These are phyloP conservation scores for Macropus fuliginosus DNA, from an alignment of 2,797 vertebrate genomes.

Conservation along the genomic window DNA sequence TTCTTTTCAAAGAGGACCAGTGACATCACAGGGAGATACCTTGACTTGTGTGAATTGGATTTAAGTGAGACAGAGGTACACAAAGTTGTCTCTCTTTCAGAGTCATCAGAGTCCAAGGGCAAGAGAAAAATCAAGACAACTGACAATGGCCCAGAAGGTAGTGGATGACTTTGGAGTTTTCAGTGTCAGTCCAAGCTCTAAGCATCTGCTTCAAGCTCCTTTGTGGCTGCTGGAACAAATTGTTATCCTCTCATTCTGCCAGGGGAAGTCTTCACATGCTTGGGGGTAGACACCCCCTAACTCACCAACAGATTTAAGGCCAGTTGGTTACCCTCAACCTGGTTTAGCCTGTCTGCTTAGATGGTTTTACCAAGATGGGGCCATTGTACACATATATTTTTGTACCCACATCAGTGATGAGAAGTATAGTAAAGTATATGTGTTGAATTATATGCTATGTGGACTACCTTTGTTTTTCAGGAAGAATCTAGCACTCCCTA, in stretches of 20 bases:
- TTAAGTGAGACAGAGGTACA: background rate
- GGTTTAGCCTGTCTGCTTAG: background rate
- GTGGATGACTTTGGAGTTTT: background rate
- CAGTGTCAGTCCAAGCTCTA: background rate
- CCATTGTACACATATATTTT: background rate
- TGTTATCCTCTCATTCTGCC: background rate
- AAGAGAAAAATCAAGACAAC: background rate
- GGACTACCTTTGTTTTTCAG: background rate
- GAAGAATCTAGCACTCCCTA: background rate
- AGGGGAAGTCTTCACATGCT: background rate
- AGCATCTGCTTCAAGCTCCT: background rate
- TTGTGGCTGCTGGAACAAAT: background rate
- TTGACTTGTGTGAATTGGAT: background rate
- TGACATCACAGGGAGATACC: background rate
- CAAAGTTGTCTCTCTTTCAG: background rate
- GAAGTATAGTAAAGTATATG: background rate
- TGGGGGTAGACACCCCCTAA: background rate
- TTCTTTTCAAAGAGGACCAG: background rate
- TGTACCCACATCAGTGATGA: background rate
- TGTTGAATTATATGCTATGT: background rate
- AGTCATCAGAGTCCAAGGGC: background rate
- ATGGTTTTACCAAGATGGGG: background rate
- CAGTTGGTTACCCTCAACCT: background rate
- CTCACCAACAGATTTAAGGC: background rate
- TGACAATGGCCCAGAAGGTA: background rate